Evolutionary conservation across 1,140 invertebrate species (phyloP), one percentile per base, ranked within the genome.

Genomic region (Drosophila dunni): DNA sequence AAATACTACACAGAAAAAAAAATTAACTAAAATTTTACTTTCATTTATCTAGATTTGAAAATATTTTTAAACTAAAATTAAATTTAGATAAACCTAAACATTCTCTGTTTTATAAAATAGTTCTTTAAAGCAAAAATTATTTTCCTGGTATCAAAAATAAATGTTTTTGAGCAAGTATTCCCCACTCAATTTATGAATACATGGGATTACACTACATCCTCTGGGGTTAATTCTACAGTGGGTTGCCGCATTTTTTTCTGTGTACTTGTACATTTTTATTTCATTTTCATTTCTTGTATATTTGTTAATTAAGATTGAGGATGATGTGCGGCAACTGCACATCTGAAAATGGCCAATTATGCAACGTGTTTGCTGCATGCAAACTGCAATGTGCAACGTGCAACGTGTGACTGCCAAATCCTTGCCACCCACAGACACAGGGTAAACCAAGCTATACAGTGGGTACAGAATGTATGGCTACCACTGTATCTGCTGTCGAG

Each of bases 251-350:
- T 29, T 29, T 29, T 29, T 29, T 6, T 6, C 24, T 29, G 24
- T 29, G 24, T 29, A 29, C 24, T 29, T 29, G 24, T 29, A 29
- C 24, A 29, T 29, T 44, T 51, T 45, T 45, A 54, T 69, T 69
- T 81, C 73, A 17, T 44, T 89, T 81, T 75, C 78, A 88, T 84
- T 89, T 75, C 83, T 81, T 78, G 80, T 88, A 88, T 89, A 88
- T 88, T 89, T 88, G 84, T 88, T 88, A 88, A 88, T 88, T 88
- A 88, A 88, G 84, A 88, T 88, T 88, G 81, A 88, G 78, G 61
- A 89, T 82, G 84, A 88, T 89, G 84, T 88, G 84, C 77, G 74
- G 79, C 79, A 83, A 88, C 84, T 88, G 84, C 80, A 89, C 80
- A 82, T 29, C 83, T 88, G 79, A 84, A 51, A 89, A 89, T 84